Base-by-base conservation (phyloP, 2,797 vertebrate species). In the Pipistrellus nathusii region DNA sequence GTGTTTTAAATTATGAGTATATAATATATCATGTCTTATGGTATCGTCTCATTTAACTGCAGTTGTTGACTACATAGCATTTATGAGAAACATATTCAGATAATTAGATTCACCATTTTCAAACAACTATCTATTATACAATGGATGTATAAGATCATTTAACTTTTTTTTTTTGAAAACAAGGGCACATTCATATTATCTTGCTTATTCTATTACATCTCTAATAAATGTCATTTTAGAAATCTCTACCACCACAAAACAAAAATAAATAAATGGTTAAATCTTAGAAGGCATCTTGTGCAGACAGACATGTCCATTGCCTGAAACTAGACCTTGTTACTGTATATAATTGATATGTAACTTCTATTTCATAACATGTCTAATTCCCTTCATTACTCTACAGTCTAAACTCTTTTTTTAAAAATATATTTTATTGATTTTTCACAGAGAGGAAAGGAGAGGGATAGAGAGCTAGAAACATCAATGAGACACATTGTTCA, bases 1-100 rank as follows among this genome's bases (percentile, higher is more conserved):
- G 71, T 95, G 88, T 88, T 97, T 96, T 94, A 90, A 93, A 97
- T 97, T 88, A 94, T 75, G 76, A 88, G n/a, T 85, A 90, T 95
- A 68, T 89, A 83, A 41, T 27, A 62, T 55, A 68, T 12, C 25
- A 4, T 48, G n/a, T 76, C 48, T 86, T 15, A 89, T 55, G 83
- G 96, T 97, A 86, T 62, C 90, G 62, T 51, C 71, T 93, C 51
- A 93, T 71, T 83, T 96, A 14, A 81, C 76, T 97, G 2, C 44
- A 94, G 57, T 76, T 38, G 0, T 46, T 77, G 81, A 38, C 53
- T 78, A 72, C 94, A 51, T 57, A 93, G 3, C 30, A 96, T 97
- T 97, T 97, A 91, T 75, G 23, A 94, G 89, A 94, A 13, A 7
- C 76, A 72, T 62, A 7, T 68, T 97, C 85, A 91, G 62, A 92